Percentiles rank a stretch among this genome's conserved stretches.
These are phyloP conservation scores for Atrichornis clamosus DNA, from an alignment of 2,113 vertebrate genomes.

Conservation along the genomic window DNA sequence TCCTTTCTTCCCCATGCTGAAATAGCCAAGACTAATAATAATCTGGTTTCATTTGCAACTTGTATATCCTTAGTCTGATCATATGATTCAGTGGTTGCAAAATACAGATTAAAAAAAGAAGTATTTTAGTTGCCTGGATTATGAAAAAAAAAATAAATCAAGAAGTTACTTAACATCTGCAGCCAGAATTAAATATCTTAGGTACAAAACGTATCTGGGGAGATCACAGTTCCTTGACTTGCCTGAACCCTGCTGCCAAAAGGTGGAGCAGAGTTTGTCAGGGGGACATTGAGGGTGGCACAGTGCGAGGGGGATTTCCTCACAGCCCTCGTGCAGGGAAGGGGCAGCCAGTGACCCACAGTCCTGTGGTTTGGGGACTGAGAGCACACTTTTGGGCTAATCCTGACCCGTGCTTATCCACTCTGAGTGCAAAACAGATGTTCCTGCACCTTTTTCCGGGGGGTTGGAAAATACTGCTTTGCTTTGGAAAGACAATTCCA, in stretches of 20 bases:
- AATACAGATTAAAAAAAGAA: constrained; percentile 53
- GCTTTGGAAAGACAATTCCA: not conserved
- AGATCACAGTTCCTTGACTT: not conserved
- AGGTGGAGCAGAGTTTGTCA: not conserved
- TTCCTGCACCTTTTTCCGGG: rapidly evolving
- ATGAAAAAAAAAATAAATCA: constrained; percentile 73
- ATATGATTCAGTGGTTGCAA: constrained; percentile 73
- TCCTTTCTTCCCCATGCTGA: constrained; percentile 29
- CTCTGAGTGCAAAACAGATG: not conserved
- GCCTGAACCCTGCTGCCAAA: not conserved
- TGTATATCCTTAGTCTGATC: constrained; percentile 46
- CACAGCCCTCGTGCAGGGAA: rapidly evolving
- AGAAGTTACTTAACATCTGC: constrained; percentile 67
- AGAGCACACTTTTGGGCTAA: rapidly evolving
- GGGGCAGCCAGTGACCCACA: not conserved
- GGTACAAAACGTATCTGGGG: not conserved
- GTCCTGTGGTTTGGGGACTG: not conserved
- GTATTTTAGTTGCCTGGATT: constrained; percentile 39
- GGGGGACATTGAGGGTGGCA: rapidly evolving
- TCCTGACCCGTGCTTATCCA: not conserved
- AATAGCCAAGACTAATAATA: constrained; percentile 74
- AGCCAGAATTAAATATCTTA: constrained; percentile 10
- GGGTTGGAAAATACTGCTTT: not conserved
- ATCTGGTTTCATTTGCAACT: constrained; percentile 70
- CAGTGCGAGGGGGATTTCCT: not conserved